Evolutionary conservation across 2,797 vertebrate species (phyloP).

Genomic region (Gobio occitaniae): DNA sequence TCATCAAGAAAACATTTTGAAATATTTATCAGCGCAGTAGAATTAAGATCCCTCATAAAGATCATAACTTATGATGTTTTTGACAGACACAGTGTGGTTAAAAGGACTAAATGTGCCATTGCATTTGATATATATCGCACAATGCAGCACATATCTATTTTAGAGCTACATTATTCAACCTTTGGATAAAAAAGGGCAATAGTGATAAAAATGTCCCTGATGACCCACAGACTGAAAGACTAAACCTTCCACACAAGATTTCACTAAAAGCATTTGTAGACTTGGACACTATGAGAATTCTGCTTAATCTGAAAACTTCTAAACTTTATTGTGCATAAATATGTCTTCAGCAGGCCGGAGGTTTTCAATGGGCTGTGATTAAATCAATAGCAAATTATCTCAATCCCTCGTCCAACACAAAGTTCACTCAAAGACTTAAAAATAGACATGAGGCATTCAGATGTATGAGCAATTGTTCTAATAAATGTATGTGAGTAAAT

Average conservation of each 20-base stretch:
- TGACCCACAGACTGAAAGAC: not conserved
- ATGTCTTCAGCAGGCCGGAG: constrained; percentile 62
- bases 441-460: constrained; percentile 57
- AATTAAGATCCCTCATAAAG: not conserved
- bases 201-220: constrained; percentile 17
- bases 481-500: not conserved
- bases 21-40: not conserved
- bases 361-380: constrained; percentile 63
- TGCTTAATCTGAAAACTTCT: constrained; percentile 52
- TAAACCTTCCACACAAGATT: not conserved
- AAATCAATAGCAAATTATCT: constrained; percentile 66
- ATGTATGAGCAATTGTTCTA: constrained; percentile 12
- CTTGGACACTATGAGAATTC: constrained; percentile 9
- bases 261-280: not conserved
- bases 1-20: not conserved
- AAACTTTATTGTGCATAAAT: constrained; percentile 48
- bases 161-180: not conserved
- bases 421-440: constrained; percentile 56
- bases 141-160: constrained; percentile 16
- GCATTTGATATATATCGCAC: constrained; percentile 22
- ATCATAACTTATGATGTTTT: not conserved
- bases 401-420: constrained; percentile 61
- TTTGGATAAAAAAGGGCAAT: constrained; percentile 19
- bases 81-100: not conserved
- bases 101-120: not conserved